Evolutionary conservation across 2,888 invertebrate species (phyloP).

Genomic region (Ceramica pisi): DNA sequence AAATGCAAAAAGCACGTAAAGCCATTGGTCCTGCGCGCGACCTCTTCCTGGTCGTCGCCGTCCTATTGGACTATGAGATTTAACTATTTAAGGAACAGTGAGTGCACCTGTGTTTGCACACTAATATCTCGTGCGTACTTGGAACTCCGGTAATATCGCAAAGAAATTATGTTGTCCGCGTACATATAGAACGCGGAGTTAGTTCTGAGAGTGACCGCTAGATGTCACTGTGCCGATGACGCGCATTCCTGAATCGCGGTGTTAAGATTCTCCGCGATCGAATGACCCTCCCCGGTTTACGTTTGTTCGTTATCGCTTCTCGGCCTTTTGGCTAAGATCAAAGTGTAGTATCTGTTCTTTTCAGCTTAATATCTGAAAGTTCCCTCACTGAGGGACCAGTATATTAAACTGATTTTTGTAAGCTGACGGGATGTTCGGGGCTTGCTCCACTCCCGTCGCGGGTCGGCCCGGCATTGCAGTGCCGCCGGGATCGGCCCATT

Average conservation of each 20-base stretch:
- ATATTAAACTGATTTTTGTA: slow-evolving; percentile 69
- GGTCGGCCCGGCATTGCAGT: slow-evolving; percentile 74
- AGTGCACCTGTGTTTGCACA: too few relatives aligned
- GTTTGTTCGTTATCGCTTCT: too few relatives aligned
- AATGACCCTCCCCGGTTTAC: slow-evolving; percentile 22
- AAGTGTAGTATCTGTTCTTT: slow-evolving; percentile 74
- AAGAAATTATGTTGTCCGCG: too few relatives aligned
- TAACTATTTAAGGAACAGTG: too few relatives aligned
- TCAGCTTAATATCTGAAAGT: slow-evolving; percentile 65
- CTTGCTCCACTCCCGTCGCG: slow-evolving; percentile 73
- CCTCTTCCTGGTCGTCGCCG: too few relatives aligned
- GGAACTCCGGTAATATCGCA: too few relatives aligned
- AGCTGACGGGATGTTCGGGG: slow-evolving; percentile 71
- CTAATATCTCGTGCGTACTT: too few relatives aligned
- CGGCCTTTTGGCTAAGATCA: slow-evolving; percentile 57
- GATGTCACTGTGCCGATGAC: slow-evolving; percentile 59
- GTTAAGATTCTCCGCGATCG: slow-evolving; percentile 55
- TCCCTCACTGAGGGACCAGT: slow-evolving; percentile 74
- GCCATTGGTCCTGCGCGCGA: too few relatives aligned
- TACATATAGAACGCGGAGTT: too few relatives aligned
- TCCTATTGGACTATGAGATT: too few relatives aligned
- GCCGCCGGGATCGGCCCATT: slow-evolving; percentile 41
- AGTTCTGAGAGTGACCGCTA: slow-evolving; percentile 33
- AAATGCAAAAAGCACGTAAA: too few relatives aligned
- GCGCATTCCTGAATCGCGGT: slow-evolving; percentile 35